phyloP scores from a whole-genome alignment of 2,113 vertebrate species.

The Hypocryptadius cinnamomeus region DNA sequence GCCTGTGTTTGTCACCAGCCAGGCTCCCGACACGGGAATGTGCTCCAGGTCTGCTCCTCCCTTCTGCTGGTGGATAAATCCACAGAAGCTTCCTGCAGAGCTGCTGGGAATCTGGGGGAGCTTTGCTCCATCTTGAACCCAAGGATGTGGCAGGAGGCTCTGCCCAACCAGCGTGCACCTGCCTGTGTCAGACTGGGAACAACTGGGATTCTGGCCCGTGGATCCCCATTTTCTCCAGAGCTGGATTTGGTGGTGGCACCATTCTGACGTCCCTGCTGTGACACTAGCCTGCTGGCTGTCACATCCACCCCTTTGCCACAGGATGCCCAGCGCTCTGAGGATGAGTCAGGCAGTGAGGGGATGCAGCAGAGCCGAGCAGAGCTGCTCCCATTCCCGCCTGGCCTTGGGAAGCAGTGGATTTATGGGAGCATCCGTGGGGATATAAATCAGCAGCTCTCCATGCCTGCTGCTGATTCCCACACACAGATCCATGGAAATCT shows the following conservation, averaged over 20 bases:
- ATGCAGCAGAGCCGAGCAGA: background rate
- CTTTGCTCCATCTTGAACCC: background rate
- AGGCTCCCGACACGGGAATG: fast-evolving
- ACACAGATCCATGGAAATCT: background rate
- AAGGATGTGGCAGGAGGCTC: background rate
- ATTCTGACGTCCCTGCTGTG: fast-evolving
- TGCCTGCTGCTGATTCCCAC: background rate
- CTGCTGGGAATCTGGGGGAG: background rate
- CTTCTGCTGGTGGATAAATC: background rate
- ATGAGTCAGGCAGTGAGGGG: background rate
- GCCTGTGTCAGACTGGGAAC: background rate
- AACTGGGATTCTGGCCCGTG: background rate
- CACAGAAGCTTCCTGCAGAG: background rate
- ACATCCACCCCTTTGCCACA: fast-evolving
- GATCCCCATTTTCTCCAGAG: fast-evolving
- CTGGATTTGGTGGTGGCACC: background rate
- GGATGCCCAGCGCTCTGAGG: fast-evolving
- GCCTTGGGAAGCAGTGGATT: background rate
- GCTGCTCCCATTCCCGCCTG: background rate
- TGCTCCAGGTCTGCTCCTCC: background rate
- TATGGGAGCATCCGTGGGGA: background rate
- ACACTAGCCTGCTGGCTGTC: fast-evolving
- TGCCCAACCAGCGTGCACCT: background rate
- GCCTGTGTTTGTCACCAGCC: background rate
- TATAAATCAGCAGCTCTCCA: background rate